Base-by-base conservation (phyloP, 2,113 vertebrate genomes). In the Silurus glanis region DNA sequence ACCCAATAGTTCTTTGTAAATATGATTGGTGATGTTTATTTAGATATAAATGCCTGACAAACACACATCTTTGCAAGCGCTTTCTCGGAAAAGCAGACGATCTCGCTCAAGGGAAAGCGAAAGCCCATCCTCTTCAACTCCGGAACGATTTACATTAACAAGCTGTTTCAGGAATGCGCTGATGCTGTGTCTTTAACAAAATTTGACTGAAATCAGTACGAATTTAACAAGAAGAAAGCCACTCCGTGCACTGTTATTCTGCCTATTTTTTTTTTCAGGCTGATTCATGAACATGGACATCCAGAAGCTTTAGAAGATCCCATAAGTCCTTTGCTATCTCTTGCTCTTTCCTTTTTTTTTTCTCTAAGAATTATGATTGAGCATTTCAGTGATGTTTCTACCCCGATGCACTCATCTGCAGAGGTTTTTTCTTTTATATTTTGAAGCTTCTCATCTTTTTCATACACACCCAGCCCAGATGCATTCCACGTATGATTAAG, bases 401-500 rank as follows among this genome's bases (percentile, higher is more conserved):
- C 80, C 21, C 80, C 49, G 19, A 51, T 66, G 80, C 23, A 82
- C 80, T 80, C 28, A 80, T 59, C 56, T 28, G 28, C 28, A 5
- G 16, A 37, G 0, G 9, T 49, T 74, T 28, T 21, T 45, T 5
- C 21, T 61, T 23, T 45, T 51, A 49, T 75, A 17, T n/a, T 28
- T 69, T 49, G 9, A 51, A 51, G 21, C 21, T 14, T 76, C 71
- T 84, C 28, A 19, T 84, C 71, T 79, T 78, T 37, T 78, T 78
- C 69, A 7, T 59, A 66, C 76, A 13, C 84, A 71, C 78, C 85
- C 85, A 6, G 10, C 84, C 28, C 23, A 67, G 37, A 28, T 71
- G 76, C 78, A 61, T 58, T 58, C 53, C 78, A 28, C 14, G 66
- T 86, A 61, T 86, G 85, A 86, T 86, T 69, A 86, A 81, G 66